phyloP scores from a whole-genome alignment of 1,140 invertebrate genomes.

The Lycorma delicatula region DNA sequence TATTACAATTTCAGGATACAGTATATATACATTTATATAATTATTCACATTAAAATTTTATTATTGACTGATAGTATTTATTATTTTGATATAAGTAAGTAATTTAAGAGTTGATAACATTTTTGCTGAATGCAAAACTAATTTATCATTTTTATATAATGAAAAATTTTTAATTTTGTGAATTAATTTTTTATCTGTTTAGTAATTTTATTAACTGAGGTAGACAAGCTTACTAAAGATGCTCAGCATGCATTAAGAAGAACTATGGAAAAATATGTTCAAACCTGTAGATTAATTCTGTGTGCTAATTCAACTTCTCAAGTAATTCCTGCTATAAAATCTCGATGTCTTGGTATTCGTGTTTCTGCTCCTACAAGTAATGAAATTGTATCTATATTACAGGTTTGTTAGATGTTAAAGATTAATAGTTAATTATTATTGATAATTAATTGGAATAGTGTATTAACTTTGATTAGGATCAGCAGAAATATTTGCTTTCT shows the following conservation, averaged over 20 bases:
- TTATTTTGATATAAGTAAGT: too few relatives aligned
- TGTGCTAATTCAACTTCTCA: conserved; percentile 90
- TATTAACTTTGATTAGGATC: too few relatives aligned
- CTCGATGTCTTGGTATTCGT: conserved; percentile 84
- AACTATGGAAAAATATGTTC: conserved; percentile 99
- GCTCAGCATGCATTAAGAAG: conserved; percentile 95
- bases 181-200: conserved; percentile 29
- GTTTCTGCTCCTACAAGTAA: conserved; percentile 75
- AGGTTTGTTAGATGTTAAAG: conserved; percentile 25
- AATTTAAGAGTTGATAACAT: too few relatives aligned
- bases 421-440: not conserved
- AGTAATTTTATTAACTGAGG: conserved; percentile 92
- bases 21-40: too few relatives aligned
- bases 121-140: too few relatives aligned
- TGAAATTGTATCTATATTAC: conserved; percentile 64
- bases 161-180: too few relatives aligned
- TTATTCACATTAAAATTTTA: too few relatives aligned
- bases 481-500: too few relatives aligned
- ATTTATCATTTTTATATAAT: too few relatives aligned
- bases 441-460: too few relatives aligned
- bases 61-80: too few relatives aligned
- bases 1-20: too few relatives aligned
- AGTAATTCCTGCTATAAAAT: conserved; percentile 91
- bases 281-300: conserved; percentile 89
- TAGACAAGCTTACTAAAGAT: conserved; percentile 93